These are phyloP conservation scores for Acanthurus tractus DNA, from an alignment of 2,797 vertebrate species.

Conservation along the genomic window DNA sequence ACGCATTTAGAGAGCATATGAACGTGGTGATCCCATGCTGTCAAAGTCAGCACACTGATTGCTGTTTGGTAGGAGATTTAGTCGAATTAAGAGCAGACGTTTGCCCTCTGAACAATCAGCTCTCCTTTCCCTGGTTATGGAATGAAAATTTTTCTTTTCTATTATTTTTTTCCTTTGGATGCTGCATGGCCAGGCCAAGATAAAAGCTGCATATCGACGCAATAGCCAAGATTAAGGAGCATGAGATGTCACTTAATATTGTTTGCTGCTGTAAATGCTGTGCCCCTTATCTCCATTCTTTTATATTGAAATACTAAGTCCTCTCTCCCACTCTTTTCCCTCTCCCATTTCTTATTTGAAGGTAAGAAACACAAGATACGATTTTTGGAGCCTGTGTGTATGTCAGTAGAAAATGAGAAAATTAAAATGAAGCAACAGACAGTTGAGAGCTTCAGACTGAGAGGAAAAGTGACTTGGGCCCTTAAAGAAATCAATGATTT, in stretches of 20 bases:
- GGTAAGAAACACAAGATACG: conserved; percentile 84
- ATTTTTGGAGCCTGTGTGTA: conserved; percentile 61
- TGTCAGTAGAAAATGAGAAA: conserved; percentile 52
- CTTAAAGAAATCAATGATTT: conserved; percentile 85
- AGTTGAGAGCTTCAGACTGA: conserved; percentile 67
- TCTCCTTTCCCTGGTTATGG: conserved; percentile 46
- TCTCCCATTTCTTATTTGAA: conserved; percentile 80
- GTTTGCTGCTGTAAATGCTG: conserved; percentile 73
- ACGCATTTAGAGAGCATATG: conserved; percentile 58
- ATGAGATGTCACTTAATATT: conserved; percentile 79
- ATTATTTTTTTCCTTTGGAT: conserved; percentile 60
- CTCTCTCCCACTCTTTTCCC: conserved; percentile 51
- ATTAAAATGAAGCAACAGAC: conserved; percentile 53
- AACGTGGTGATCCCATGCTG: conserved; percentile 48
- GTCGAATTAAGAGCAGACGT: conserved; percentile 34
- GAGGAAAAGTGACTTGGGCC: conserved; percentile 73
- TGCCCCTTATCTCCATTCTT: conserved; percentile 69
- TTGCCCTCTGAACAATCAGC: conserved; percentile 39
- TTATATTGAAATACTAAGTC: conserved; percentile 75
- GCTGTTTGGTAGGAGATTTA: conserved; percentile 42
- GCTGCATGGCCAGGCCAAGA: conserved; percentile 82
- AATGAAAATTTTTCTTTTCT: conserved; percentile 50
- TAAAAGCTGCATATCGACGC: conserved; percentile 59
- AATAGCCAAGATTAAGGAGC: conserved; percentile 66
- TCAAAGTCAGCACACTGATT: conserved; percentile 37